Percentiles rank a stretch among this genome's conserved stretches.
Conservation (phyloP, 2,113 vertebrate genomes). For the Peromyscus polionotus region DNA sequence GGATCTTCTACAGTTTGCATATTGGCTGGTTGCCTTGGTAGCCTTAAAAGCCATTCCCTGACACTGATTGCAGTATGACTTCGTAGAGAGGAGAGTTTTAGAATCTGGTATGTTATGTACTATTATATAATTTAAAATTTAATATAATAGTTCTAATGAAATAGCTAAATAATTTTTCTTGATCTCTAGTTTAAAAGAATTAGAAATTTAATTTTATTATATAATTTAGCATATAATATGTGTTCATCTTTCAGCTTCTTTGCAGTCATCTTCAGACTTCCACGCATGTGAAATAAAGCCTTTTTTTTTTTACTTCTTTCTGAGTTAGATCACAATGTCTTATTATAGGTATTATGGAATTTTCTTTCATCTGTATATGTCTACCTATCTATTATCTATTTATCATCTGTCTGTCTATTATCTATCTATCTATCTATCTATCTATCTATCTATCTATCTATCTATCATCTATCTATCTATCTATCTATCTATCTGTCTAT, state of each 20-base stretch:
- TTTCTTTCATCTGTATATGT: neutral
- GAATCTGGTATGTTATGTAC: neutral
- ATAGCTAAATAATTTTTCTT: conserved; percentile 35
- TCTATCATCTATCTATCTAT: neutral
- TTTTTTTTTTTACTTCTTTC: neutral
- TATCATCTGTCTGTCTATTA: neutral
- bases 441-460: neutral
- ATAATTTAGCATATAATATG: neutral
- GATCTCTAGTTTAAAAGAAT: neutral
- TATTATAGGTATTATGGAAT: neutral
- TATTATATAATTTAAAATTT: neutral
- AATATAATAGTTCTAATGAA: conserved; percentile 44
- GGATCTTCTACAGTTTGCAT: neutral
- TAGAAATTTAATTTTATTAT: neutral
- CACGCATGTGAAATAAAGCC: neutral
- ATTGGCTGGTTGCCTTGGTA: neutral
- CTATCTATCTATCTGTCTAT: neutral
- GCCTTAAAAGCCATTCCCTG: neutral
- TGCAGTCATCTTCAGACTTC: neutral
- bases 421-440: neutral
- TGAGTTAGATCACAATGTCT: neutral
- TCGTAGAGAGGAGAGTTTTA: neutral
- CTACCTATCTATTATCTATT: neutral
- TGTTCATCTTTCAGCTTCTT: neutral
- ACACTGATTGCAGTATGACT: neutral